Conservation (phyloP, 1,140 invertebrate species). For the Chlorops oryzae region DNA sequence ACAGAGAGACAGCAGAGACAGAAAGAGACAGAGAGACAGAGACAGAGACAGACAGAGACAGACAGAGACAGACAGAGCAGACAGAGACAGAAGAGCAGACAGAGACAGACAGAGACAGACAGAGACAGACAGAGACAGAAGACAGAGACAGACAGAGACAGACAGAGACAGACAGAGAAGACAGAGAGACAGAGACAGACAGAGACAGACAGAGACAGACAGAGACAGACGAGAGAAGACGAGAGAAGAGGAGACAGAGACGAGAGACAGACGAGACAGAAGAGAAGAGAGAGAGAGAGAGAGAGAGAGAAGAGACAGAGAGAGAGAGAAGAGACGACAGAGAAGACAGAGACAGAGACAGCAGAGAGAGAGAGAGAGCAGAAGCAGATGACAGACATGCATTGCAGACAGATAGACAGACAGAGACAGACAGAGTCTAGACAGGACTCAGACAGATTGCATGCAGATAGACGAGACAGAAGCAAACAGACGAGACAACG, state of each 20-base stretch:
- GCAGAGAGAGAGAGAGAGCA: too few relatives aligned
- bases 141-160: not conserved
- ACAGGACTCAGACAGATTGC: too few relatives aligned
- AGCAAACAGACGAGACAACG: too few relatives aligned
- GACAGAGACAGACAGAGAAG: not conserved
- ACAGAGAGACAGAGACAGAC: not conserved
- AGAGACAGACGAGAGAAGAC: not conserved
- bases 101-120: not conserved
- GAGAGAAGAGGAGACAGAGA: not conserved
- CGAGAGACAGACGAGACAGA: not conserved
- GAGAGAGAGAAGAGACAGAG: not conserved
- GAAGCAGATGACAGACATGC: too few relatives aligned
- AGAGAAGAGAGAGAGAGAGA: not conserved
- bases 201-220: not conserved
- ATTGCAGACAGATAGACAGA: too few relatives aligned
- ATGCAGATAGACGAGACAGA: too few relatives aligned
- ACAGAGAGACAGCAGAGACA: too few relatives aligned
- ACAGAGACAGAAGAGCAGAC: not conserved
- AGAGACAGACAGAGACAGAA: not conserved
- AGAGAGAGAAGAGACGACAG: too few relatives aligned
- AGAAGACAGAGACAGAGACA: too few relatives aligned
- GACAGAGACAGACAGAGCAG: not conserved
- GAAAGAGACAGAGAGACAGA: too few relatives aligned
- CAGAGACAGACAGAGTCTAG: too few relatives aligned
- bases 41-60: not conserved